A percentile compares a stretch with the other conserved stretches of the same genome.
Conservation (phyloP, 2,797 vertebrate genomes). For the Lepus oiostolus region DNA sequence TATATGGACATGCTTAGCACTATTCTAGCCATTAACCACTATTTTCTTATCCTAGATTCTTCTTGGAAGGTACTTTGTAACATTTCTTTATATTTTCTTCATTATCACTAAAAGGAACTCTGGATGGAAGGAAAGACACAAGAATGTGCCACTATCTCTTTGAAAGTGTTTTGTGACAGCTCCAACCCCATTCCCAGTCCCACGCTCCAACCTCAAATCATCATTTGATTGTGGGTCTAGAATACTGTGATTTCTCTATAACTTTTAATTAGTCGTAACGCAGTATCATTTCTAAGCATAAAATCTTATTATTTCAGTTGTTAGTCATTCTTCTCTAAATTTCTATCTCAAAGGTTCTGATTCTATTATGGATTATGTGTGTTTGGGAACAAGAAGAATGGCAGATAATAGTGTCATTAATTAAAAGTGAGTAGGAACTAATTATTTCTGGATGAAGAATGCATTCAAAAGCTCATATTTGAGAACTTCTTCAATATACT, state of each 20-base stretch:
- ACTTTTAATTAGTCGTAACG: not conserved
- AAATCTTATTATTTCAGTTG: slow-evolving; percentile 16
- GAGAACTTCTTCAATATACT: not conserved
- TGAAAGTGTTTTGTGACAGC: not conserved
- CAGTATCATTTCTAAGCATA: not conserved
- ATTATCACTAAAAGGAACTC: not conserved
- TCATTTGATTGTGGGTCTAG: not conserved
- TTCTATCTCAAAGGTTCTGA: not conserved
- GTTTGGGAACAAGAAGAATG: not conserved
- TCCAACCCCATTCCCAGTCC: not conserved
- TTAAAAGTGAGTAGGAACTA: not conserved
- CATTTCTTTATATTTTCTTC: not conserved
- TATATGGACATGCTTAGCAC: not conserved
- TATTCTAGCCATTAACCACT: not conserved
- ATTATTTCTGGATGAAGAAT: not conserved
- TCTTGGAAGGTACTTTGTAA: not conserved
- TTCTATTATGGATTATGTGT: not conserved
- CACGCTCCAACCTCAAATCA: not conserved
- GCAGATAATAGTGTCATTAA: not conserved
- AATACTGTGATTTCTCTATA: not conserved
- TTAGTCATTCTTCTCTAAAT: not conserved
- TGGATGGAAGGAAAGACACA: not conserved
- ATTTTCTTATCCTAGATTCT: not conserved
- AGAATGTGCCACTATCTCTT: not conserved
- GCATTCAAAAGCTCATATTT: not conserved